Conservation (phyloP, 1,140 invertebrate genomes). For the Batillaria attramentaria region DNA sequence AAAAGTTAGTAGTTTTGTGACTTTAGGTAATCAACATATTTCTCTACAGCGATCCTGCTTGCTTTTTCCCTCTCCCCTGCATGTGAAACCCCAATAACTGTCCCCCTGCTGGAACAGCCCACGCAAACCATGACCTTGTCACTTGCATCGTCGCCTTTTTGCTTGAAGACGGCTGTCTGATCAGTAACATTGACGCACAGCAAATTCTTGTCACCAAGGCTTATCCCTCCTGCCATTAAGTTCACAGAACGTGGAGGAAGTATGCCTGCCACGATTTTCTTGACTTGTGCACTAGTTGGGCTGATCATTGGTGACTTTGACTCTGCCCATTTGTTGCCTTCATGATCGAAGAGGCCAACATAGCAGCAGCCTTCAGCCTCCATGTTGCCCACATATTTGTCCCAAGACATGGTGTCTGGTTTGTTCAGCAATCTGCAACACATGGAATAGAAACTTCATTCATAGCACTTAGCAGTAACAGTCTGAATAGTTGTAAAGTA, state of each 20-base stretch:
- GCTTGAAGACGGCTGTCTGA: slow-evolving; percentile 10
- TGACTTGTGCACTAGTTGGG: not conserved
- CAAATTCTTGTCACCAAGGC: slow-evolving; percentile 20
- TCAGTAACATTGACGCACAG: not conserved
- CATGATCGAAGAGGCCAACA: slow-evolving; percentile 18
- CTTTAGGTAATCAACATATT: slow-evolving; percentile 18
- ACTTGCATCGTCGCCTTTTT: slow-evolving; percentile 4
- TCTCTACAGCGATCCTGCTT: slow-evolving; percentile 4
- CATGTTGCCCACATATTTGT: slow-evolving; percentile 23
- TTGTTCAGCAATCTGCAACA: no score
- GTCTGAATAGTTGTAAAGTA: no score
- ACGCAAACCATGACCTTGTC: slow-evolving; percentile 27
- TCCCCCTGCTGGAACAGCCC: not conserved
- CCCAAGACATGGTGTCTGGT: slow-evolving; percentile 30
- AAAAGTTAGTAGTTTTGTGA: not conserved
- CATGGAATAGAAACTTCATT: no score
- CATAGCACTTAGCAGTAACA: no score
- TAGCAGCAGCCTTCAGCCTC: slow-evolving; percentile 27
- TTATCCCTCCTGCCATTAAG: not conserved
- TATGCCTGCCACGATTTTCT: slow-evolving; percentile 3
- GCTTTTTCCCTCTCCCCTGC: slow-evolving; percentile 24
- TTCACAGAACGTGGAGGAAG: not conserved
- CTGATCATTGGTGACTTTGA: not conserved
- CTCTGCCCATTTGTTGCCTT: slow-evolving; percentile 30
- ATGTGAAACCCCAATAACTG: slow-evolving; percentile 16